Evolutionary conservation across 1,140 invertebrate genomes (phyloP), one percentile per base, ranked within the genome.

Genomic region (Atta colombica): DNA sequence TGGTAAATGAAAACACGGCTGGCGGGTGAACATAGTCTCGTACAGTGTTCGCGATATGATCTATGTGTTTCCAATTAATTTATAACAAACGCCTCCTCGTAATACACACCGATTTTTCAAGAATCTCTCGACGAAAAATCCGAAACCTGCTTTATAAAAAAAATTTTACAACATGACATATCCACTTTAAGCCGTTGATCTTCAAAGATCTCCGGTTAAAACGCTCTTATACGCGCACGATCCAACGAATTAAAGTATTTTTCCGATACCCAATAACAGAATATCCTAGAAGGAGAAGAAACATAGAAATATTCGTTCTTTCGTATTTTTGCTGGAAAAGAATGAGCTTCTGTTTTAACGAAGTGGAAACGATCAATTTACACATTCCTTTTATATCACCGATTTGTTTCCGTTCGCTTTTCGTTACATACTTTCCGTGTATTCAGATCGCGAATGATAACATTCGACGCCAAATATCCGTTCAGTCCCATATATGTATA

Each of bases 1-100:
- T 60, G n/a, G 69, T 31, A 68, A 71, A 75, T 81, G 75, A 81
- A 86, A 69, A 86, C 61, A 49, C 60, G 80, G 53, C n/a, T 35
- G 55, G 58, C 35, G 74, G 45, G 58, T 28, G 14, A 74, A 49
- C 53, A 49, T 39, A 25, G 6, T 10, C 66, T 49, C 21, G 12
- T 18, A 12, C 45, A 45, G 39, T 66, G 49, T 68, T 80, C 25
- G 68, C 80, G 39, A 51, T 49, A 45, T 74, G 55, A 82, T 63
- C 39, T 51, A 55, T 63, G 69, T 14, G 25, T 84, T 69, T 68
- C 21, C 77, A 80, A 80, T 80, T 84, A 84, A 74, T 82, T 72
- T 72, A 55, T 25, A 72, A 82, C 53, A 72, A 82, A 49, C 53
- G 53, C 14, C 80, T 60, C 18, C 80, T 39, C 25, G 53, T 28